Evolutionary conservation across 2,113 vertebrate species (phyloP), one percentile per base, ranked within the genome.

Genomic region (Chloroceryle aenea): DNA sequence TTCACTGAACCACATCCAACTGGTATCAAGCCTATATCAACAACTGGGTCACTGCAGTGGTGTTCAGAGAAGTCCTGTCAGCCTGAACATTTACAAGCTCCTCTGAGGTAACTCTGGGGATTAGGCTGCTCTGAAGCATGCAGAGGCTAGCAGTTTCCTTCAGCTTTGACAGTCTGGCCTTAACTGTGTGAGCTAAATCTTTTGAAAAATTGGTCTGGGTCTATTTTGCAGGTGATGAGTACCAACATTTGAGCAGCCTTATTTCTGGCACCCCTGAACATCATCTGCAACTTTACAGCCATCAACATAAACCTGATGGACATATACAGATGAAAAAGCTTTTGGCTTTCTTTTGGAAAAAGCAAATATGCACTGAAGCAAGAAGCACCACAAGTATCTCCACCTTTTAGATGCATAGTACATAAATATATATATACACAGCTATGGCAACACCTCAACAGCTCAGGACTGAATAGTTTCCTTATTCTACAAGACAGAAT

Each of bases 401-500:
- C 47, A 71, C 14, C 30, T 81, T 87, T 62, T 52, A 63, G 23
- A 55, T 22, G 20, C 2, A 0, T 26, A 58, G 29, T 38, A 9
- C 9, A 4, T 48, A 13, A 3, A n/a, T 32, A 17, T 74, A 45
- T 20, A 47, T 50, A 50, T 50, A 50, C 20, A 45, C 16, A 71
- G 38, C 25, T 38, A 34, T 5, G 2, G 34, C 22, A 59, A n/a
- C 26, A 11, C 3, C 4, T 78, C 45, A 11, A 11, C 1, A 0
- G 9, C 10, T 45, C 48, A 52, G 17, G 38, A 29, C 32, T 1
- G 2, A 66, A 55, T 8, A 34, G 20, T 50, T 76, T 73, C 66
- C 48, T 73, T 73, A n/a, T 58, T 79, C 36, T 80, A 38, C 14
- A 13, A 8, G 13, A 62, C 6, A 67, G 19, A 38, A 3, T 64